These are phyloP conservation scores for Ichneumoninae sp. DNA, from an alignment of 2,888 invertebrate species.

Conservation along the genomic window DNA sequence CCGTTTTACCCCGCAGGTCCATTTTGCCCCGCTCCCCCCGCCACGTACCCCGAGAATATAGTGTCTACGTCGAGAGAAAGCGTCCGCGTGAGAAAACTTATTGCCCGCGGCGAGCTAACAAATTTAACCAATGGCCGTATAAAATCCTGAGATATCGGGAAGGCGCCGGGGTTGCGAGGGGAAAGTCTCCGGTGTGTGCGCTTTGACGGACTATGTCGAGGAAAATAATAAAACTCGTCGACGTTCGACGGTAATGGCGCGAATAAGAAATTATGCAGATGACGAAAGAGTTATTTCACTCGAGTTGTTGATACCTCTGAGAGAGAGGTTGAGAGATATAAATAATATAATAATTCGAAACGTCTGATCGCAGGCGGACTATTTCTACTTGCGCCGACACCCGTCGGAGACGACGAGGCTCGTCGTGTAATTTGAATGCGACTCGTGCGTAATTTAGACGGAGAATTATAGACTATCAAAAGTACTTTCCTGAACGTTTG, in stretches of 20 bases:
- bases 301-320: background rate
- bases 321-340: background rate
- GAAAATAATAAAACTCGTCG: background rate
- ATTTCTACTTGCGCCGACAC: conserved; percentile 1
- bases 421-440: no score
- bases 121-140: conserved; percentile 52
- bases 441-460: no score
- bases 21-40: no score
- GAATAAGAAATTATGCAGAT: background rate
- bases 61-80: conserved; percentile 5
- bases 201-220: background rate
- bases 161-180: background rate
- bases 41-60: background rate
- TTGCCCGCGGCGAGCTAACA: conserved; percentile 53
- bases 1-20: no score
- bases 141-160: conserved; percentile 47
- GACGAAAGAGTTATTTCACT: background rate
- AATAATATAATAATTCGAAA: background rate
- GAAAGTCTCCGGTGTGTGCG: background rate
- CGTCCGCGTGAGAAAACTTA: conserved; percentile 36
- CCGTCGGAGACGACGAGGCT: no score
- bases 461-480: no score
- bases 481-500: background rate
- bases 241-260: background rate
- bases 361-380: conserved; percentile 4